Percentiles rank a stretch among this genome's conserved stretches.
Evolutionary conservation across 2,113 vertebrate genomes (phyloP).

Genomic region (Motacilla alba): DNA sequence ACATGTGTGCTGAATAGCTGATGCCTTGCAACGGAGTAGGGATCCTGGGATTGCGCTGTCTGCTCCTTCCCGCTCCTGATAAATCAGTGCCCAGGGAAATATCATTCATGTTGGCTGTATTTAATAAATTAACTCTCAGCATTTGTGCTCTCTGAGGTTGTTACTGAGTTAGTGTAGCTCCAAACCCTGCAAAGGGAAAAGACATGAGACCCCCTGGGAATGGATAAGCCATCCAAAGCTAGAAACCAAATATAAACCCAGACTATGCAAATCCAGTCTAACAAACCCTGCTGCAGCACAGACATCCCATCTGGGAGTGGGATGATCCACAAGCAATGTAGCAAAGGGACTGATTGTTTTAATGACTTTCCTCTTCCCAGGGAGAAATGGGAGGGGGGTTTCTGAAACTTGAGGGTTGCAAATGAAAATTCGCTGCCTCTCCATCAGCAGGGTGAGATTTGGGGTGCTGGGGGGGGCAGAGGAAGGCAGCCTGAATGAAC

Average conservation of each 20-base stretch:
- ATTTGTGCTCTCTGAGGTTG: not conserved
- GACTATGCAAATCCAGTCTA: constrained; percentile 61
- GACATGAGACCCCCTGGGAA: not conserved
- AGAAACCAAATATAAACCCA: constrained; percentile 53
- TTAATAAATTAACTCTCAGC: constrained; percentile 26
- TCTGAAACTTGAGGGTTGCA: not conserved
- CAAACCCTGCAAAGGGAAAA: constrained; percentile 19
- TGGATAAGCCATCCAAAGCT: constrained; percentile 9
- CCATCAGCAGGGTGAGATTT: not conserved
- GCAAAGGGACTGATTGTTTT: constrained; percentile 28
- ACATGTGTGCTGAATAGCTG: not conserved
- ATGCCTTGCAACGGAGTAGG: not conserved
- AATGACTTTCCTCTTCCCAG: constrained; percentile 19
- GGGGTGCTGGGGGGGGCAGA: not conserved
- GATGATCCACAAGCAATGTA: not conserved
- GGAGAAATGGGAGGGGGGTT: not conserved
- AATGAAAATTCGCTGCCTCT: not conserved
- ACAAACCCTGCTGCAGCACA: constrained; percentile 23
- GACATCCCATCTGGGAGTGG: constrained; percentile 55
- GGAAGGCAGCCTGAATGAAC: not conserved
- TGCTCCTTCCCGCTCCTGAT: not conserved
- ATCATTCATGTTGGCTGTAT: not conserved
- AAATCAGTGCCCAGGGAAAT: constrained; percentile 33
- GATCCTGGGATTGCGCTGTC: not conserved
- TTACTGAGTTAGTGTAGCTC: not conserved